Evolutionary conservation across 2,888 invertebrate genomes (phyloP), one percentile per base, ranked within the genome.

Genomic region (Bellardia pandia): DNA sequence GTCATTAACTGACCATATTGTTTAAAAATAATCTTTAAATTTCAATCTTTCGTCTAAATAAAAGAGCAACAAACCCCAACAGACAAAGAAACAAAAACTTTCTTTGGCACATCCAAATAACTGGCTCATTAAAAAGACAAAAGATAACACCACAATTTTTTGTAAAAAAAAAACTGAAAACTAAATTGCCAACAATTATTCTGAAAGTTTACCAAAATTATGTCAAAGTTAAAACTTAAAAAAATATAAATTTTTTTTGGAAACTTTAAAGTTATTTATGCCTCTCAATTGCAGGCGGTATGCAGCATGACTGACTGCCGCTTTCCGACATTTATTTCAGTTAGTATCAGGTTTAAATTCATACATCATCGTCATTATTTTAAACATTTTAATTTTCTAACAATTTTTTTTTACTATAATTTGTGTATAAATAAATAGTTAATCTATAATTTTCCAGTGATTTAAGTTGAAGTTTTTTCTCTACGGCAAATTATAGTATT

Each of bases 401-500:
- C 2, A 3, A 33, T 42, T 77, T 68, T 68, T 37, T 58, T 13
- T 78, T 68, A 7, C 16, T 58, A 30, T 33, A 78, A 48, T 68
- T 69, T 80, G n/a, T 81, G 72, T 56, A 23, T 68, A 72, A 72
- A 56, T 72, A 80, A 80, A 72, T 72, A 68, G 40, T 76, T 76
- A 76, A 76, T 82, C 62, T 45, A 37, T 62, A 76, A 83, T 76
- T 83, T 83, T 76, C 69, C n/a, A 76, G 51, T 76, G 42, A 75
- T 71, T 83, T 83, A 56, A 77, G 23, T 58, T 72, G 40, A 16
- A 13, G 13, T 23, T 40, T 45, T 56, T 58, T 45, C 6, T 62
- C 53, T 68, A 58, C 42, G n/a, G 45, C 68, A 72, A 84, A 84
- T 84, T 78, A 66, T 77, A 72, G 72, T 77, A 71, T 72, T 83